Conservation (phyloP, 2,113 vertebrate species). For the Barnardius zonarius region DNA sequence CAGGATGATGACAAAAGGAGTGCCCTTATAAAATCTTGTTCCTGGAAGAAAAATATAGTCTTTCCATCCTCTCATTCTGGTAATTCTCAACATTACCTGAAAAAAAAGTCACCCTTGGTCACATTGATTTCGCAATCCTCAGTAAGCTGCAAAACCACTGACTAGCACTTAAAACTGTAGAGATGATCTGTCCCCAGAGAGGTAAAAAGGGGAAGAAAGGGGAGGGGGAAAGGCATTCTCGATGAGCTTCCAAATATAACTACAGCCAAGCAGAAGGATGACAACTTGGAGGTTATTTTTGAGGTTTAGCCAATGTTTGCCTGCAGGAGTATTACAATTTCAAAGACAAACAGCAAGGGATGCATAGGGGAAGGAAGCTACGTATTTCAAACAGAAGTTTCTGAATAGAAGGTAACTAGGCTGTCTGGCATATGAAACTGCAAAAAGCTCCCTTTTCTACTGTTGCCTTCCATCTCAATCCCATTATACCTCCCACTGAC, state of each 20-base stretch:
- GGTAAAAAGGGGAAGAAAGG: fast-evolving
- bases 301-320: not conserved
- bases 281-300: not conserved
- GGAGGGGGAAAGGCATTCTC: not conserved
- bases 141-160: not conserved
- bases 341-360: not conserved
- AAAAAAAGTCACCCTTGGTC: not conserved
- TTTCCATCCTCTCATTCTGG: not conserved
- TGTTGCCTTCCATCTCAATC: not conserved
- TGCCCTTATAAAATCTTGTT: not conserved
- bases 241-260: not conserved
- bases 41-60: not conserved
- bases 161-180: not conserved
- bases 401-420: not conserved
- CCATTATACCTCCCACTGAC: not conserved
- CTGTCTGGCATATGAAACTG: not conserved
- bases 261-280: not conserved
- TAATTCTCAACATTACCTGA: not conserved
- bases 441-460: not conserved
- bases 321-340: not conserved
- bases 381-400: not conserved
- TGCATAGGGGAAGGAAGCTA: not conserved
- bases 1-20: fast-evolving
- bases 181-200: not conserved
- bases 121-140: not conserved